Percentiles rank a stretch among this genome's conserved stretches.
Evolutionary conservation across 2,888 invertebrate species (phyloP).

Genomic region (Diachrysia chrysitis): DNA sequence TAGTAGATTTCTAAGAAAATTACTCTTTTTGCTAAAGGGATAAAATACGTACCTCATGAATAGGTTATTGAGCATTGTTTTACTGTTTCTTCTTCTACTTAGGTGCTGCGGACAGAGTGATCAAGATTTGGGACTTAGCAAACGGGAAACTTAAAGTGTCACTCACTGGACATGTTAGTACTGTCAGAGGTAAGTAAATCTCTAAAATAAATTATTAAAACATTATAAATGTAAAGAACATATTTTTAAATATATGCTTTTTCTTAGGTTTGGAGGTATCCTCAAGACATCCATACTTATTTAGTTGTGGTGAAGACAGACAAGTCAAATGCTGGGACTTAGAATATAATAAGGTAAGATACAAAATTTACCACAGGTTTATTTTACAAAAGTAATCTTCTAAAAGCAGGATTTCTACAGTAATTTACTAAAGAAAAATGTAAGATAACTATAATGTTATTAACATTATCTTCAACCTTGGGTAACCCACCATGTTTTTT

Average conservation of each 20-base stretch:
- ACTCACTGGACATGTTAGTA: slow-evolving; percentile 99
- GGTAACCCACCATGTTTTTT: no score
- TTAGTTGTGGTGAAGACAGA: slow-evolving; percentile 99
- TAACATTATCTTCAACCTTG: no score
- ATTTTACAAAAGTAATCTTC: no score
- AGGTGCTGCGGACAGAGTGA: slow-evolving; percentile 99
- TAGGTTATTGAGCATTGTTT: not conserved
- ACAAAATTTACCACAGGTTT: no score
- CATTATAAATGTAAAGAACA: not conserved
- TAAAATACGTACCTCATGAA: no score
- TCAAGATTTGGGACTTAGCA: slow-evolving; percentile 99
- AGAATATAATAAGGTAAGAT: slow-evolving; percentile 96
- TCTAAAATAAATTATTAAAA: not conserved
- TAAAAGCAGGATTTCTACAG: no score
- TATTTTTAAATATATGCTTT: slow-evolving; percentile 6
- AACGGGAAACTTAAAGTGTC: slow-evolving; percentile 98
- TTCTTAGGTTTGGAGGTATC: slow-evolving; percentile 95
- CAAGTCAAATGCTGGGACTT: slow-evolving; percentile 99
- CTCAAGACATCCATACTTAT: slow-evolving; percentile 98
- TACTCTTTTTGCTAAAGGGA: not conserved
- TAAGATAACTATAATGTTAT: no score
- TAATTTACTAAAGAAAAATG: no score
- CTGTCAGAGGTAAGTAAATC: slow-evolving; percentile 92
- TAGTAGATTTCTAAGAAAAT: no score
- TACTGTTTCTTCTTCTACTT: not conserved